Evolutionary conservation across 2,888 invertebrate species (phyloP), one percentile per base, ranked within the genome.

Genomic region (Ichneumoninae sp.): DNA sequence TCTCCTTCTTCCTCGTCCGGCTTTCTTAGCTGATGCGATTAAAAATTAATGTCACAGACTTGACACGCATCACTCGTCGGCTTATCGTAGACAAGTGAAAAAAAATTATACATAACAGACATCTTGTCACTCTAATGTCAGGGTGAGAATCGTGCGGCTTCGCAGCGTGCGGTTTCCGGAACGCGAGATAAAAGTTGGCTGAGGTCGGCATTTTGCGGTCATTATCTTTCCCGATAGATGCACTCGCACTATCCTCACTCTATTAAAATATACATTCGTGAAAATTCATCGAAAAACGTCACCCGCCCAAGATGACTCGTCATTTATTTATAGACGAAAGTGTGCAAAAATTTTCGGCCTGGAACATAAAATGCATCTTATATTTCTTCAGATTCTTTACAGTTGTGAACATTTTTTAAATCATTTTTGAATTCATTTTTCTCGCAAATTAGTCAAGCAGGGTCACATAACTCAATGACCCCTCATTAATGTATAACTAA

Each of bases 81-180:
- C 4, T 57, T 57, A 73, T 73, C 73, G 60, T 13, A 8, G 1
- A 57, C 26, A n/a, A 13, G 33, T 30, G 26, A 4, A 73, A 60
- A 16, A 8, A 73, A 22, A 36, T 16, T 40, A 19, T 1, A 57
- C 54, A 16, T n/a, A 16, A 33, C 63, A 16, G n/a, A n/a, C 30
- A n/a, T 69, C 69, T 54, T 8, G 19, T 6, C 44, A 40, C 26
- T 75, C 16, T 66, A 66, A 76, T 52, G 76, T 76, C 52, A 54
- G 65, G 50, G 76, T 50, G 16, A 66, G 7, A 36, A 52, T 33
- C 33, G 44, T 66, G 66, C 76, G 52, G 66, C 52, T 54, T 60
- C 26, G 26, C 70, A 16, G 54, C 44, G 44, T 73, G 60, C 57
- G 66, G 76, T 66, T 52, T 36, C 4, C 13, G 22, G 16, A 40